Conservation (phyloP, 2,797 vertebrate genomes). For the Heteromormyrus szaboi region DNA sequence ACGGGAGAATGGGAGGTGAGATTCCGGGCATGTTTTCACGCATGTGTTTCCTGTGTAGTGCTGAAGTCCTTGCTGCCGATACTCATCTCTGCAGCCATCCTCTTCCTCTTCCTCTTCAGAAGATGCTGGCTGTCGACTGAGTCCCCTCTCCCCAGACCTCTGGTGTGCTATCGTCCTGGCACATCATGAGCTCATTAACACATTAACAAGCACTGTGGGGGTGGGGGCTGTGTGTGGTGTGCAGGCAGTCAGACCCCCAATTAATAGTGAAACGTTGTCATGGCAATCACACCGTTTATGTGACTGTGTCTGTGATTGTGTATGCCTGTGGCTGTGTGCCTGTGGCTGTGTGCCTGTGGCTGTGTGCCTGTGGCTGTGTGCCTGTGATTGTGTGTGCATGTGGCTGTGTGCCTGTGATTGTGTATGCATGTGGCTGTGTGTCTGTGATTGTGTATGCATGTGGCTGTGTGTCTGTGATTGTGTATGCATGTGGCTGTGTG, state of each 20-base stretch:
- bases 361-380: background rate
- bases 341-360: no score
- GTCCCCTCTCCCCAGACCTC: conserved; percentile 41
- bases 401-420: no score
- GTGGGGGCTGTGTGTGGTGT: no score
- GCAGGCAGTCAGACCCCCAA: background rate
- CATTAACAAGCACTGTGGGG: background rate
- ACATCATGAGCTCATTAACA: background rate
- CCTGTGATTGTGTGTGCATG: no score
- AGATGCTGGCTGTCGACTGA: background rate
- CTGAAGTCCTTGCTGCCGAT: conserved; percentile 30
- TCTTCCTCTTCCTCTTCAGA: conserved; percentile 38
- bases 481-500: no score
- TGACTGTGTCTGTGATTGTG: background rate
- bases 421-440: no score
- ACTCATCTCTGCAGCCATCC: conserved; percentile 31
- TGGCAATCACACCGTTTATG: background rate
- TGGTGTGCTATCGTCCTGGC: conserved; percentile 30
- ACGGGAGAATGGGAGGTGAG: background rate
- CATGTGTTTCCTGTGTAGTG: conserved; percentile 31
- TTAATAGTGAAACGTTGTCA: background rate
- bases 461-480: no score
- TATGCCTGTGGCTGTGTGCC: no score
- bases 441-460: no score
- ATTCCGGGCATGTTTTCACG: background rate